Evolutionary conservation across 2,888 invertebrate species (phyloP).

Genomic region (Acrobasis repandana): DNA sequence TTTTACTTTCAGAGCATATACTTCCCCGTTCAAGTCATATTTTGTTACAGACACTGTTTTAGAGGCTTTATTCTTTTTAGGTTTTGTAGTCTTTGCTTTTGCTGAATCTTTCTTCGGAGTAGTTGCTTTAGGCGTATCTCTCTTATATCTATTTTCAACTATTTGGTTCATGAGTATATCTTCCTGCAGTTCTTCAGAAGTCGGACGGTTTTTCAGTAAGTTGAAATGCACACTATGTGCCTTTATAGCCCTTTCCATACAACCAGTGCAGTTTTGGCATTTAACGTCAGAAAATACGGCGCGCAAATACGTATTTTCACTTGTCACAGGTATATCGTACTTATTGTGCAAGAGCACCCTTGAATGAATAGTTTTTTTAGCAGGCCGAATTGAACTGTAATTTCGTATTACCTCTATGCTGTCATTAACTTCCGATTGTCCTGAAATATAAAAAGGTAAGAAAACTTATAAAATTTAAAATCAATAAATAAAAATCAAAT

Average conservation of each 20-base stretch:
- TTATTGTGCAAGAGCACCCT: slow-evolving; percentile 42
- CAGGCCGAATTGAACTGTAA: slow-evolving; percentile 24
- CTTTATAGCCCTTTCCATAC: slow-evolving; percentile 57
- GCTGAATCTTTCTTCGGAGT: slow-evolving; percentile 24
- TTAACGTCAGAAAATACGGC: slow-evolving; percentile 42
- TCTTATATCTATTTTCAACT: slow-evolving; percentile 38
- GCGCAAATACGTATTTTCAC: slow-evolving; percentile 41
- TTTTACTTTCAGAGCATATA: slow-evolving; percentile 61
- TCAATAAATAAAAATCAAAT: too few relatives aligned
- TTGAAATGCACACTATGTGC: slow-evolving; percentile 38
- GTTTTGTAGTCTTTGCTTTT: slow-evolving; percentile 38
- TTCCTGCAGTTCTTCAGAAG: slow-evolving; percentile 39
- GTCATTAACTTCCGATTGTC: slow-evolving; percentile 12
- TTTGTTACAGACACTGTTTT: slow-evolving; percentile 55
- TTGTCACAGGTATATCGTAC: slow-evolving; percentile 37
- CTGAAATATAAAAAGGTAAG: slow-evolving; percentile 33
- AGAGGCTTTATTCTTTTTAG: slow-evolving; percentile 39
- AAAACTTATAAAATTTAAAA: too few relatives aligned
- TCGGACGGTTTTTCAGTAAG: slow-evolving; percentile 29
- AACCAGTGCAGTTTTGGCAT: slow-evolving; percentile 50
- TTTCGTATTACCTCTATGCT: slow-evolving; percentile 19
- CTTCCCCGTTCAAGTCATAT: slow-evolving; percentile 51
- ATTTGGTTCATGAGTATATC: slow-evolving; percentile 38
- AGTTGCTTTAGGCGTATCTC: slow-evolving; percentile 32
- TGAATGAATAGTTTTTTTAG: slow-evolving; percentile 36